Percentiles rank a stretch among this genome's conserved stretches.
phyloP scores from a whole-genome alignment of 2,888 invertebrate species.

The Pomacea canaliculata region DNA sequence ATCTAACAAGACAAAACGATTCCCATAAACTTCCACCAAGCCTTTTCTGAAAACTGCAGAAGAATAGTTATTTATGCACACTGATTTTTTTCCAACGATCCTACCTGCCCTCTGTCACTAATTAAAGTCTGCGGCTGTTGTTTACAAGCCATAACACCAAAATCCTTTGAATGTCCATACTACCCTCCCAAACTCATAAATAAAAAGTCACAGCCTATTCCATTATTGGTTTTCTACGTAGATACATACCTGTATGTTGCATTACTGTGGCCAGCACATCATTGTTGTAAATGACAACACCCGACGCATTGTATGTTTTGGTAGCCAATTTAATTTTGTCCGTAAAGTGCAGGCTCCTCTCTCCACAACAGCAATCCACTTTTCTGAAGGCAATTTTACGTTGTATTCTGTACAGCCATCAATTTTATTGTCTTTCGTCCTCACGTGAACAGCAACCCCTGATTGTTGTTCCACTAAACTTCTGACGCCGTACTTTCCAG shows the following conservation, averaged over 20 bases:
- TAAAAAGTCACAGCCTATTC: too few species aligned
- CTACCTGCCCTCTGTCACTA: too few species aligned
- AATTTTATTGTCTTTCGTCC: constrained; percentile 70
- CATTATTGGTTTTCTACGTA: background rate
- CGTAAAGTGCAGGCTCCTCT: constrained; percentile 85
- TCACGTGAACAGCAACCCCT: constrained; percentile 81
- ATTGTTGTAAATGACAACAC: constrained; percentile 87
- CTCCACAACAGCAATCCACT: constrained; percentile 86
- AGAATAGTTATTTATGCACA: too few species aligned
- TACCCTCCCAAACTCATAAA: too few species aligned
- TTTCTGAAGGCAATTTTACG: constrained; percentile 69
- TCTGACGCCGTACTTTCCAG: constrained; percentile 19
- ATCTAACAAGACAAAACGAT: too few species aligned
- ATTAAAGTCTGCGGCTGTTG: too few species aligned
- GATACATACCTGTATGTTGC: constrained; percentile 19
- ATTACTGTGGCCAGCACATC: constrained; percentile 37
- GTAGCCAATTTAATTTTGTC: constrained; percentile 85
- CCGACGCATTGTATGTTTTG: constrained; percentile 79
- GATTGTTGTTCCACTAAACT: constrained; percentile 73
- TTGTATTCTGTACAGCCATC: constrained; percentile 63
- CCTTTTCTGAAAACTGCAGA: too few species aligned
- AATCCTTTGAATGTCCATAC: too few species aligned
- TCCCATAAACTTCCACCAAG: too few species aligned
- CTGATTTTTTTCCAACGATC: too few species aligned
- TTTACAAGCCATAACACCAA: too few species aligned